Evolutionary conservation across 2,113 vertebrate genomes (phyloP), one percentile per base, ranked within the genome.

Genomic region (Oenanthe oenanthe): DNA sequence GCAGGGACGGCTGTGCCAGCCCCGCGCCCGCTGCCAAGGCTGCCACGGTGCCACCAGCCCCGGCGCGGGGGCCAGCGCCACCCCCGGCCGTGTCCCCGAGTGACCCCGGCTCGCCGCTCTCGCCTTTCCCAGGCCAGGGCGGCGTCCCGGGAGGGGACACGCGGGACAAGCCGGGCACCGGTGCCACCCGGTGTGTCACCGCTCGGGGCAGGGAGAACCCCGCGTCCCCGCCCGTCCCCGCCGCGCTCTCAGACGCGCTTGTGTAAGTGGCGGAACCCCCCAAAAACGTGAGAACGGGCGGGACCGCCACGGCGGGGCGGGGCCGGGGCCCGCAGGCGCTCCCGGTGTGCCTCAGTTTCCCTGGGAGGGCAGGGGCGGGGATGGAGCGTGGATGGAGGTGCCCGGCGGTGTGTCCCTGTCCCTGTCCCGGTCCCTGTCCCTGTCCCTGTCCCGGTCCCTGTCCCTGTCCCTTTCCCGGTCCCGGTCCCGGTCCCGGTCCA

Each of bases 1-100:
- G 4, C 24, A 25, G 15, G 36, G 15, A 29, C 10, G 0, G 5
- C 19, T 4, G 4, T 42, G 31, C 84, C 40, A 53, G 1, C 31
- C 18, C 57, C 9, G 31, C 16, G 10, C 40, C 48, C 1, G 7
- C 91, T 43, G 88, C 82, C 90, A 38, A 19, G 42, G 70, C 63
- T 78, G 67, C 57, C 53, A 7, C 22, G 31, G 91, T 91, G 91
- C 72, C 76, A 89, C 76, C 51, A 3, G 67, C 48, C 47, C 50
- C 42, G n/a, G 38, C 43, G 50, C 25, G 1, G 57, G 50, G 81
- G 86, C 62, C 4, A 7, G 72, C 17, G 6, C 28, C 12, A 11
- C 50, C 40, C 51, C 67, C 61, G 2, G 72, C 51, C 10, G 61
- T 58, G 95, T 93, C 95, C 93, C 76, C 58, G 0, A 0, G 26